Evolutionary conservation across 2,888 invertebrate genomes (phyloP), one percentile per base, ranked within the genome.

Genomic region (Euclidia mi): DNA sequence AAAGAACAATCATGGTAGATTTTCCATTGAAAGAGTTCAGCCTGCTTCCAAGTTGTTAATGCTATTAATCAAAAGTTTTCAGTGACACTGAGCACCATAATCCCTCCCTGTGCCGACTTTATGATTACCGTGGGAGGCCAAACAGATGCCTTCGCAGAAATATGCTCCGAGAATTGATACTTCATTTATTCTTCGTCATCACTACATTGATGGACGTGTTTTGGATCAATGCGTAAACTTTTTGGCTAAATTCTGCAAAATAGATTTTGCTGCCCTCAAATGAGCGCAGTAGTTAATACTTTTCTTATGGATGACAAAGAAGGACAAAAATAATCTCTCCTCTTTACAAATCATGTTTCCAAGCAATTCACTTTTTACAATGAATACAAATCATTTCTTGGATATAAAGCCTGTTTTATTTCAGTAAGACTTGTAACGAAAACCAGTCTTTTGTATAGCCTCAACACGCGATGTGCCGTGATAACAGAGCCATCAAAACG

Each of bases 401-500:
- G 11, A 31, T 28, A 49, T 52, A 47, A n/a, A 18, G 28, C 29
- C 58, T 9, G 40, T 61, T 56, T 65, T 51, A 46, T 65, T 25
- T 20, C 11, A 41, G 20, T 40, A 42, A 41, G 44, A 17, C 44
- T 31, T 18, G 42, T 28, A 61, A 51, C 41, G 49, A 32, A 60
- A 67, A 25, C 20, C 61, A 41, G 52, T 43, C 18, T 42, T 56
- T 53, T 47, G 40, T 47, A 37, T 41, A 51, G 32, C 31, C 59
- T 20, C 31, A 46, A 49, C 74, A 75, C 71, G 74, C 74, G 50
- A 73, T 61, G 37, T 75, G 9, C 42, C 74, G 74, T 75, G 74
- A 56, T 60, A 42, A 37, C 31, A 4, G 14, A 20, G 34, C 48
- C 44, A 72, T 67, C 34, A 56, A 57, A 57, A 50, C n/a, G 57